phyloP scores from a whole-genome alignment of 2,888 invertebrate genomes.

The Drosophila subquinaria region DNA sequence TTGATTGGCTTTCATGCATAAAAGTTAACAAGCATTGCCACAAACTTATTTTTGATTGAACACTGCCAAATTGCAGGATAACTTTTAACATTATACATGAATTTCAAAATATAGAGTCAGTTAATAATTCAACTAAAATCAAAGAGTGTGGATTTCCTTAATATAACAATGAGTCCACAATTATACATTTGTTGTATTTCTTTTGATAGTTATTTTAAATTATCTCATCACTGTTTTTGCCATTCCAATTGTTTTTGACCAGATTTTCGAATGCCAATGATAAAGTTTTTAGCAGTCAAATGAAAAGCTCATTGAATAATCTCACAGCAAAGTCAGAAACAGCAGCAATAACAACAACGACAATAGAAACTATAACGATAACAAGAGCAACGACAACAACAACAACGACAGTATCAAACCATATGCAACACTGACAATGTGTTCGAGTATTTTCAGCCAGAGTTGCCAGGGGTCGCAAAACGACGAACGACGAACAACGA shows the following conservation, averaged over 20 bases:
- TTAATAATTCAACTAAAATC: background rate
- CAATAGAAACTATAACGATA: constrained; percentile 34
- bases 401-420: constrained; percentile 41
- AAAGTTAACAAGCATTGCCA: constrained; percentile 25
- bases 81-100: background rate
- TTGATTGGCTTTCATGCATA: constrained; percentile 55
- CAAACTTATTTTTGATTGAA: constrained; percentile 15
- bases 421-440: constrained; percentile 47
- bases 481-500: constrained; percentile 3
- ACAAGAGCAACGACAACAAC: constrained; percentile 14
- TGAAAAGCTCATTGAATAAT: constrained; percentile 77
- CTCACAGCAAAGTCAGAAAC: constrained; percentile 40
- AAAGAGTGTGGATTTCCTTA: background rate
- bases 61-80: constrained; percentile 26
- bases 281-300: constrained; percentile 70
- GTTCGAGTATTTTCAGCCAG: constrained; percentile 25
- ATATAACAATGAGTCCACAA: background rate
- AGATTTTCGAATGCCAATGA: constrained; percentile 54
- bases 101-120: background rate
- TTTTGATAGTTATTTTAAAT: background rate
- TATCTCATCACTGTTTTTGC: background rate
- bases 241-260: constrained; percentile 25
- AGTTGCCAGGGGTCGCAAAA: constrained; percentile 28
- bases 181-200: background rate
- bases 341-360: constrained; percentile 33